Percentiles rank a stretch among this genome's conserved stretches.
phyloP scores from a whole-genome alignment of 2,888 invertebrate species.

The Aporophyla nigra region DNA sequence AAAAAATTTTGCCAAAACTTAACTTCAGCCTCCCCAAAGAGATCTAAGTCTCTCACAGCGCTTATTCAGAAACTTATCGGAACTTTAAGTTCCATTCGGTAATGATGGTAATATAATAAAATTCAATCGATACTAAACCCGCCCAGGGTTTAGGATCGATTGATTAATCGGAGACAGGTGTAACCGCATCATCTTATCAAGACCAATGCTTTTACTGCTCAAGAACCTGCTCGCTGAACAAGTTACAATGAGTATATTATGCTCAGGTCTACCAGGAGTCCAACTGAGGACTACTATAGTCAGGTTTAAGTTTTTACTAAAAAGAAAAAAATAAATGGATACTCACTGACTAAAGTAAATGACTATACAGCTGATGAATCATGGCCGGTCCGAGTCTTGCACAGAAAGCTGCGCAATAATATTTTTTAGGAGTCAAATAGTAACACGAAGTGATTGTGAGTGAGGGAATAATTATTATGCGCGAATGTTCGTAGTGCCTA shows the following conservation, averaged over 20 bases:
- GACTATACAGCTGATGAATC: not conserved
- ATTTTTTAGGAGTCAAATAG: no score
- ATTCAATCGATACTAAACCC: no score
- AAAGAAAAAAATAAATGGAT: not conserved
- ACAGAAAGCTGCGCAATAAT: no score
- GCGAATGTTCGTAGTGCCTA: not conserved
- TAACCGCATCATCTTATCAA: not conserved
- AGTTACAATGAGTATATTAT: not conserved
- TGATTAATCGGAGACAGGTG: no score
- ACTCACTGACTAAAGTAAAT: not conserved
- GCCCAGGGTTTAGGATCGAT: no score
- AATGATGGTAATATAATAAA: not conserved
- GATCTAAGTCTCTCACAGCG: not conserved
- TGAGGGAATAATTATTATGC: no score
- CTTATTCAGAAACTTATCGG: no score
- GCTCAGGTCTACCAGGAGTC: not conserved
- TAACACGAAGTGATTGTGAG: no score
- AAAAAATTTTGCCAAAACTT: slow-evolving; percentile 4
- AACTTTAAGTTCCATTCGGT: no score
- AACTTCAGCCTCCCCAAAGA: not conserved
- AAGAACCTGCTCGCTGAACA: not conserved
- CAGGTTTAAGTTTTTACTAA: not conserved
- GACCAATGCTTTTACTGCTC: not conserved
- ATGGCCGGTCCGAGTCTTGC: no score
- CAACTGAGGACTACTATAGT: not conserved